Percentiles rank a stretch among this genome's conserved stretches.
Evolutionary conservation across 1,140 invertebrate genomes (phyloP).

Genomic region (Cepaea nemoralis): DNA sequence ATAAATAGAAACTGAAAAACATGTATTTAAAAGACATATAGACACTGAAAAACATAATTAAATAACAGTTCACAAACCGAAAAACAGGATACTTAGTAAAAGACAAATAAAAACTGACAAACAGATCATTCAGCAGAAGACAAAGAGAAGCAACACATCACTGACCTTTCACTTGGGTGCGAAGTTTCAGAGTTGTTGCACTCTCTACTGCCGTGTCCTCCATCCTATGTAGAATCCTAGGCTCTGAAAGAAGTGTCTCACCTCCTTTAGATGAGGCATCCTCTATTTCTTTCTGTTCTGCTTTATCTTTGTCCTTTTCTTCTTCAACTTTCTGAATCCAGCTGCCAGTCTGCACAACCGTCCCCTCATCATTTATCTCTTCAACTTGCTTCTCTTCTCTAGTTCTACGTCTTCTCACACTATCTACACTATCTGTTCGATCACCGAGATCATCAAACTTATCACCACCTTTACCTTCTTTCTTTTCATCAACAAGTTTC

Average conservation of each 20-base stretch:
- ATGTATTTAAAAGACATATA: no score
- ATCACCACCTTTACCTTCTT: neutral
- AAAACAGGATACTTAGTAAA: no score
- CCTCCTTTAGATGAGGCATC: neutral
- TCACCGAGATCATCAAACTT: no score
- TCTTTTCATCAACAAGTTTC: neutral
- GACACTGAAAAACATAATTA: no score
- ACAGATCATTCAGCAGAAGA: no score
- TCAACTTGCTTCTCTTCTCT: neutral
- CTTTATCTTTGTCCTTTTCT: neutral
- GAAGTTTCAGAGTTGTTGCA: conserved; percentile 50
- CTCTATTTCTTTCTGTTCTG: neutral
- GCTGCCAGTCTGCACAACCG: neutral
- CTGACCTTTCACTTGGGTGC: conserved; percentile 54
- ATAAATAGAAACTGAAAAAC: no score
- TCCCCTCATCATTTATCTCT: neutral
- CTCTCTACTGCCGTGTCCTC: conserved; percentile 50
- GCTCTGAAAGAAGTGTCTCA: conserved; percentile 18
- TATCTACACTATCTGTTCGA: no score
- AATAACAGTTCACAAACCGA: no score
- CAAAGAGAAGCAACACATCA: no score
- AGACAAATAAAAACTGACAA: no score
- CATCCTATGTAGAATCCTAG: conserved; percentile 44
- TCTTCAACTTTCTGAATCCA: conserved; percentile 23
- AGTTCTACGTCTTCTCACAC: neutral